Conservation (phyloP, 2,113 vertebrate species). For the Carassius gibelio region DNA sequence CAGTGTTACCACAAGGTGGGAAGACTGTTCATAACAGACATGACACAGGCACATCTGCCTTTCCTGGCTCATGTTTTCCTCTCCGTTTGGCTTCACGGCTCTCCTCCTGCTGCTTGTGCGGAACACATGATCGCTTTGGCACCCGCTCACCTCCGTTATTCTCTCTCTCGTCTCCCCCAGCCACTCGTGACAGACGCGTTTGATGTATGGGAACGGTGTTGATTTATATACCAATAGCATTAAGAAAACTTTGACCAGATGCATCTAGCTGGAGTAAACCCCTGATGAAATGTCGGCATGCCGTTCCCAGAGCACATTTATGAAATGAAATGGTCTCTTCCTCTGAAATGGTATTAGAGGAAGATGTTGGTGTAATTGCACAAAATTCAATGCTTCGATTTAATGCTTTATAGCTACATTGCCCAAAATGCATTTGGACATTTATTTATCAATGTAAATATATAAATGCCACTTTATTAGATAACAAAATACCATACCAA, state of each 20-base stretch:
- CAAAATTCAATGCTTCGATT: neutral
- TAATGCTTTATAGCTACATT: neutral
- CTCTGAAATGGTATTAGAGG: neutral
- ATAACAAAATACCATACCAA: too few relatives aligned
- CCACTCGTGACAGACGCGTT: neutral
- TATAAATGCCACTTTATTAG: neutral
- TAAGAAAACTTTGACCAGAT: slow-evolving; percentile 35
- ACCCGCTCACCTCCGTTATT: slow-evolving; percentile 36
- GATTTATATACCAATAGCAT: slow-evolving; percentile 47
- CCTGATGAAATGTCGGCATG: neutral
- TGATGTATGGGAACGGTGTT: slow-evolving; percentile 11
- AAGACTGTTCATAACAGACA: slow-evolving; percentile 81
- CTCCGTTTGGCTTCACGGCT: slow-evolving; percentile 51
- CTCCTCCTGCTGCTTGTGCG: slow-evolving; percentile 39
- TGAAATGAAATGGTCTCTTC: neutral
- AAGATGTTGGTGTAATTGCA: neutral
- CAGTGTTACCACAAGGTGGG: slow-evolving; percentile 95
- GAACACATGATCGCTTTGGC: slow-evolving; percentile 36
- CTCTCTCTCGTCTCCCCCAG: neutral
- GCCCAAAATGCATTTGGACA: neutral
- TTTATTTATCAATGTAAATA: neutral
- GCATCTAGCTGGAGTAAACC: neutral
- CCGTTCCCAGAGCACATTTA: neutral
- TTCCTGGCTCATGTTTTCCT: slow-evolving; percentile 27
- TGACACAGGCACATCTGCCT: slow-evolving; percentile 65